Base-by-base conservation (phyloP, 2,797 vertebrate species). In the Sciurus vulgaris region DNA sequence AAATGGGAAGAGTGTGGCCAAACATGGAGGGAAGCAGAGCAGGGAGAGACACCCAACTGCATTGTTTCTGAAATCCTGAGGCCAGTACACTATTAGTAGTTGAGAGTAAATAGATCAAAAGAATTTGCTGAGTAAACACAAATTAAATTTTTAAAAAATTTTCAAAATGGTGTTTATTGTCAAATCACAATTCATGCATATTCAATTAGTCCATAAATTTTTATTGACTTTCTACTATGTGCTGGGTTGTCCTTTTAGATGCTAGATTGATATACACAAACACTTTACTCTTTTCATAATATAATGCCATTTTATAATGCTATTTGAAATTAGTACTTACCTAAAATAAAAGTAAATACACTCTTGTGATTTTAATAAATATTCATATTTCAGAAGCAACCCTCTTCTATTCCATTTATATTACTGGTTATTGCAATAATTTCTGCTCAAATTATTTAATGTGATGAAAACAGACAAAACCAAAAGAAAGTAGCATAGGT, bases 121-220 rank as follows among this genome's bases (percentile, higher is more conserved):
- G 65, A 49, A 35, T 22, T 17, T 74, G 24, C 65, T 44, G 33
- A 51, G 73, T 61, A 41, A 83, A 79, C 30, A 69, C 22, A 84
- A 90, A 76, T 54, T 22, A 49, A 69, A 89, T 5, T 86, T 82
- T 79, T 1, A 28, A 54, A 87, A 78, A 86, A 20, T 5, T 79
- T 93, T 91, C 35, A 84, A 91, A 93, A 56, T 26, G 79, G 4
- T 69, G 14, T 44, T 91, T 13, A 20, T 41, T 72, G 8, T 77
- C 47, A 86, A 86, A 91, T 59, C 2, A 93, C n/a, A 89, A 87
- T 61, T 84, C 7, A 44, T 89, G 35, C 7, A 67, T 84, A 89
- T 89, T 86, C 69, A 94, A 51, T 70, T 61, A 74, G 18, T 14
- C 17, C 10, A 69, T 63, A 56, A 54, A 56, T 67, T 59, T 93